phyloP scores from a whole-genome alignment of 2,113 vertebrate species.

The Choloepus hoffmanni region DNA sequence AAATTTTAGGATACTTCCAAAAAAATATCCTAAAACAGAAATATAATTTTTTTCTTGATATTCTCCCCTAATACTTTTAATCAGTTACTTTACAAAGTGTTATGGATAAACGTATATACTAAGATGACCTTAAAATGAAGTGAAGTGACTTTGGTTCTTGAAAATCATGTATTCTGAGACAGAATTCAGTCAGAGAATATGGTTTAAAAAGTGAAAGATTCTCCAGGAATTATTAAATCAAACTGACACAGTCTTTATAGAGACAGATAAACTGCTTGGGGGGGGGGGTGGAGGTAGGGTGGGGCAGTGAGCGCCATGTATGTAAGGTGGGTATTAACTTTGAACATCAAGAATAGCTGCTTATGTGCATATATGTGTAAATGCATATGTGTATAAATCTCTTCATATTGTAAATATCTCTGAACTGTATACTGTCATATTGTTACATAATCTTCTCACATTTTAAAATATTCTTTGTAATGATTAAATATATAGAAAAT shows the following conservation, averaged over 20 bases:
- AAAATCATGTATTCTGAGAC: slow-evolving; percentile 27
- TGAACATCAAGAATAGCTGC: background rate
- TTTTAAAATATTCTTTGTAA: slow-evolving; percentile 18
- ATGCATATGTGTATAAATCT: background rate
- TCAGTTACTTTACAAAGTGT: slow-evolving; percentile 44
- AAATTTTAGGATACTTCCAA: slow-evolving; percentile 56
- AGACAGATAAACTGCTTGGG: background rate
- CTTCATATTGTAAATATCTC: slow-evolving; percentile 13
- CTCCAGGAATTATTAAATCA: slow-evolving; percentile 35
- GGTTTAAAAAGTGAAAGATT: slow-evolving; percentile 8
- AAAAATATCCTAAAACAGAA: slow-evolving; percentile 15
- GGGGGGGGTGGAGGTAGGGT: too few relatives aligned
- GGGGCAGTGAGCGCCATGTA: too few relatives aligned
- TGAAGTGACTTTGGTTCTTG: slow-evolving; percentile 5
- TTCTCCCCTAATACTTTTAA: background rate
- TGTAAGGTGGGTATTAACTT: background rate
- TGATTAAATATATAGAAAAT: slow-evolving; percentile 44
- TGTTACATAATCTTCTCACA: slow-evolving; percentile 38
- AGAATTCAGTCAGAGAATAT: background rate
- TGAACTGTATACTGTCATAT: slow-evolving; percentile 15
- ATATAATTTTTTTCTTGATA: background rate
- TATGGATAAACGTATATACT: background rate
- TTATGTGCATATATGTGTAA: background rate
- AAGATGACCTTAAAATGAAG: background rate
- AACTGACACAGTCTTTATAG: background rate